Conservation (phyloP, 2,113 vertebrate genomes). For the Ceyx margarethae region DNA sequence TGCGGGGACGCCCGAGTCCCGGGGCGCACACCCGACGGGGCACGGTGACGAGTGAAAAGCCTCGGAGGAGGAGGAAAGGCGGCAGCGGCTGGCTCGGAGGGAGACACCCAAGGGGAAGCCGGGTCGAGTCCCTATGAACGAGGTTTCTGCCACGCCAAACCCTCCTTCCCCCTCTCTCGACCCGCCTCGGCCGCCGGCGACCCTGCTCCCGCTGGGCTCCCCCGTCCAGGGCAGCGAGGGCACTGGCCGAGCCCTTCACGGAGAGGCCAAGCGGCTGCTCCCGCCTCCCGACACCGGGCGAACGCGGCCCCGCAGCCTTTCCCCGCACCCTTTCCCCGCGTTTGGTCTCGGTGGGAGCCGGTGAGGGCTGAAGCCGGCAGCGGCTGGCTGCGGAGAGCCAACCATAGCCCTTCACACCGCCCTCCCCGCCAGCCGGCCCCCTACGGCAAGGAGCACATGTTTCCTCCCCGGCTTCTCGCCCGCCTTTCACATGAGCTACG, state of each 20-base stretch:
- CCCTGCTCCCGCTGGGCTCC: background rate
- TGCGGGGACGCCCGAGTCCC: background rate
- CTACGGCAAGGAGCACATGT: background rate
- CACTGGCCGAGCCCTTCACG: background rate
- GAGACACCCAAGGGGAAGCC: background rate
- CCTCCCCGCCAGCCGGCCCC: background rate
- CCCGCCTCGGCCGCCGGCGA: background rate
- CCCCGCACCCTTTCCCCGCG: background rate
- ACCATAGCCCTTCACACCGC: background rate
- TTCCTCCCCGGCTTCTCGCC: background rate
- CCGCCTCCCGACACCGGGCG: background rate
- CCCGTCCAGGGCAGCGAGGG: background rate
- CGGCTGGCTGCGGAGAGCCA: background rate
- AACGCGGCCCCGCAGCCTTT: background rate
- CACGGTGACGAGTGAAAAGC: background rate
- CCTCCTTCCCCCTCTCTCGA: background rate
- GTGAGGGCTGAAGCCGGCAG: background rate
- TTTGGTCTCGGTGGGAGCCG: background rate
- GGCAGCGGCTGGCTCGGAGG: background rate
- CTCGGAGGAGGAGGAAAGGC: background rate
- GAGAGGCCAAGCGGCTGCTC: background rate
- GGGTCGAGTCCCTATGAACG: background rate
- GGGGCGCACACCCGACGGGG: background rate
- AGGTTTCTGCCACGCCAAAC: background rate
- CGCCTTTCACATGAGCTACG: background rate